These are phyloP conservation scores for Zonitis immaculata DNA, from an alignment of 2,888 invertebrate genomes.

Conservation along the genomic window DNA sequence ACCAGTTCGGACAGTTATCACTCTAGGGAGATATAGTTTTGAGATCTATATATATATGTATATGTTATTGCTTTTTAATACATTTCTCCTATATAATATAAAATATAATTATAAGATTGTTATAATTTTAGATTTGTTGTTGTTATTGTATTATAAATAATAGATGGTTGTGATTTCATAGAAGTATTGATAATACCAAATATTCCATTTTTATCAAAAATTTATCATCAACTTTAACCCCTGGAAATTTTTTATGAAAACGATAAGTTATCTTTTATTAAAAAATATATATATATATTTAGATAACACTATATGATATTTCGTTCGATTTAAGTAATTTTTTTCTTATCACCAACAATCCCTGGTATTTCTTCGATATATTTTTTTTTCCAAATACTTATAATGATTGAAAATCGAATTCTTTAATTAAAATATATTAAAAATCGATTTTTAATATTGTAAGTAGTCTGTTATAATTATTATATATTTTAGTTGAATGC, in stretches of 20 bases:
- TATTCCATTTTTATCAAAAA: conserved; percentile 10
- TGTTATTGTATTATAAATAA: too few relatives aligned
- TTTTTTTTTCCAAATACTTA: too few relatives aligned
- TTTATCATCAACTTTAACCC: conserved; percentile 15
- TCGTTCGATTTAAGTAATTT: neutral
- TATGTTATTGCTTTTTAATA: conserved; percentile 20
- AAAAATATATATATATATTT: neutral
- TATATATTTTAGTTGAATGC: conserved; percentile 27
- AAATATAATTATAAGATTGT: conserved; percentile 15
- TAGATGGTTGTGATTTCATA: neutral
- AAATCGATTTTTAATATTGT: neutral
- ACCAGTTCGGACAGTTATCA: conserved; percentile 15
- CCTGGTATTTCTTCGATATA: neutral
- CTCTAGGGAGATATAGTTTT: conserved; percentile 17
- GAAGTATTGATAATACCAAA: neutral
- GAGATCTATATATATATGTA: too few relatives aligned
- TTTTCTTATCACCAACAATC: neutral
- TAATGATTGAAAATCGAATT: too few relatives aligned
- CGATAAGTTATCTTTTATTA: conserved; percentile 10
- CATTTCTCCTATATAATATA: conserved; percentile 10
- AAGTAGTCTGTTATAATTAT: conserved; percentile 14
- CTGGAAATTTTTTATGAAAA: conserved; percentile 10
- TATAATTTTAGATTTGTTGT: neutral
- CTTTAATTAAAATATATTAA: too few relatives aligned
- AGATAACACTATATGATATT: neutral